These are phyloP conservation scores for Troides aeacus DNA, from an alignment of 2,888 invertebrate genomes.

Conservation along the genomic window DNA sequence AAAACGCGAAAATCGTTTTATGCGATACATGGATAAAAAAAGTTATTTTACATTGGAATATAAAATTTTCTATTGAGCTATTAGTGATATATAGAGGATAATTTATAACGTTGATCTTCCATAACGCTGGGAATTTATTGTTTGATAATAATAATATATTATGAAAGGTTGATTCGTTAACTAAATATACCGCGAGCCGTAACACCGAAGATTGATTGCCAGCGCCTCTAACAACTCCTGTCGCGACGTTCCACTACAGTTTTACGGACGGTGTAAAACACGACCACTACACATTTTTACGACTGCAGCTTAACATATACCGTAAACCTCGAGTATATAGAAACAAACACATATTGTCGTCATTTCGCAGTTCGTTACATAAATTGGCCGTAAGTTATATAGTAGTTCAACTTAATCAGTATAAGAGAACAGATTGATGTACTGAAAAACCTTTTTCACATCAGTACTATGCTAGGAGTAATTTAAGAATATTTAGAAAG, in stretches of 20 bases:
- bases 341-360: constrained; percentile 58
- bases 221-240: constrained; percentile 49
- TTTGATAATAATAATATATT: background rate
- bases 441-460: background rate
- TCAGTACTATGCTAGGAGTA: background rate
- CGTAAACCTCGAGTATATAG: constrained; percentile 61
- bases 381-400: constrained; percentile 58
- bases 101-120: background rate
- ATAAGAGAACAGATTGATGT: background rate
- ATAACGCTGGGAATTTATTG: background rate
- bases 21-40: too few species aligned
- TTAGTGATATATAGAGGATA: background rate
- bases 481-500: background rate
- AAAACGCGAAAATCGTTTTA: too few species aligned
- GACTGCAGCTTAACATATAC: constrained; percentile 71
- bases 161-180: background rate
- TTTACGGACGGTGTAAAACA: constrained; percentile 72
- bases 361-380: constrained; percentile 67
- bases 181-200: background rate
- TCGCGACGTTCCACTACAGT: constrained; percentile 48
- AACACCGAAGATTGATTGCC: constrained; percentile 51
- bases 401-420: constrained; percentile 38
- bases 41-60: background rate
- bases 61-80: background rate
- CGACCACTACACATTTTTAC: constrained; percentile 64